Evolutionary conservation across 1,140 invertebrate species (phyloP).

Genomic region (Lordiphosa mommai): DNA sequence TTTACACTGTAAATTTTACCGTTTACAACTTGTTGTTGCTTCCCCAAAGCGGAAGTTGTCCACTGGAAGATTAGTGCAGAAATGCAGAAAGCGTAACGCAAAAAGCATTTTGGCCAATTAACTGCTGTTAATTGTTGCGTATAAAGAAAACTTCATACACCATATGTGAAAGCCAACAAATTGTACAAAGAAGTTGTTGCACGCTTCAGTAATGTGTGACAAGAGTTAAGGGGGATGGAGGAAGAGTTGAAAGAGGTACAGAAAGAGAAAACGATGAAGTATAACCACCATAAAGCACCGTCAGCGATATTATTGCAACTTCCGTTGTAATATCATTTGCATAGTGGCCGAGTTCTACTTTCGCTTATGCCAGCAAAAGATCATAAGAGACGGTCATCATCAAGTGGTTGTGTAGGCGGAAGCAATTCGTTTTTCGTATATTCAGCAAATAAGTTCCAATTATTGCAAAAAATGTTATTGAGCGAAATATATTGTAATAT

Average conservation of each 20-base stretch:
- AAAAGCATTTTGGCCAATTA: constrained; percentile 72
- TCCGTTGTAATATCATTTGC: constrained; percentile 49
- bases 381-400: constrained; percentile 24
- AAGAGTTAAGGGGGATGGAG: constrained; percentile 1
- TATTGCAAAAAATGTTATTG: too few relatives aligned
- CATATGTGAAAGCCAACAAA: constrained; percentile 70
- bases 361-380: constrained; percentile 42
- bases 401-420: too few relatives aligned
- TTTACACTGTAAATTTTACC: constrained; percentile 52
- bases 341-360: constrained; percentile 60
- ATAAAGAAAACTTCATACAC: constrained; percentile 27
- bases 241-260: not conserved
- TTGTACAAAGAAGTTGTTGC: constrained; percentile 13
- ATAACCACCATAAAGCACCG: constrained; percentile 34
- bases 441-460: too few relatives aligned
- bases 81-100: constrained; percentile 71
- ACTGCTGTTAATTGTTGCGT: constrained; percentile 70
- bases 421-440: too few relatives aligned
- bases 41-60: constrained; percentile 50
- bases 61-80: constrained; percentile 26
- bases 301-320: constrained; percentile 47
- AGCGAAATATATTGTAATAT: too few relatives aligned
- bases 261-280: constrained; percentile 8
- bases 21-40: constrained; percentile 28
- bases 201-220: not conserved